phyloP scores from a whole-genome alignment of 2,113 vertebrate species.

The Athene noctua region DNA sequence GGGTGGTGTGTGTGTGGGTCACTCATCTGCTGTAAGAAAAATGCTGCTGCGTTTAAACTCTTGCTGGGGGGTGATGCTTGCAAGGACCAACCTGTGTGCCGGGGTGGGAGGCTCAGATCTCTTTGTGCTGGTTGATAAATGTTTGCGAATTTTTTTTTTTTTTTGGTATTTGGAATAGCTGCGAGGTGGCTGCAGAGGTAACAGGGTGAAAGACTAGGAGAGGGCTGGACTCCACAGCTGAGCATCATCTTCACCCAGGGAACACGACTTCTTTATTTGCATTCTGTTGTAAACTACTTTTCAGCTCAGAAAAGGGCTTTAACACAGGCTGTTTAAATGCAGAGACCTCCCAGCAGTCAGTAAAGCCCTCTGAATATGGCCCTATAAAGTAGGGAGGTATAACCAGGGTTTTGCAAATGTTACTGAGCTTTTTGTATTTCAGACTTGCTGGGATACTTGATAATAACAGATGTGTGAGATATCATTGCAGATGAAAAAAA shows the following conservation, averaged over 20 bases:
- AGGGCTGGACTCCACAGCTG: rapidly evolving
- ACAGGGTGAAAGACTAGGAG: not conserved
- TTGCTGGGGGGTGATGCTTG: rapidly evolving
- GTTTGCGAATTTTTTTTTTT: rapidly evolving
- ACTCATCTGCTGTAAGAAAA: rapidly evolving
- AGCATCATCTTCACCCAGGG: rapidly evolving
- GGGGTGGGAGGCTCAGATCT: rapidly evolving
- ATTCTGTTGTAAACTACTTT: not conserved
- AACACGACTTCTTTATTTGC: rapidly evolving
- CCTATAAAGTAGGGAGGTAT: not conserved
- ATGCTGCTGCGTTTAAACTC: rapidly evolving
- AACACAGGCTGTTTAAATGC: not conserved
- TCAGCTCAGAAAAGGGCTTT: not conserved
- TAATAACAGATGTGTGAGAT: not conserved
- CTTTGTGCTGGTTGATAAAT: rapidly evolving
- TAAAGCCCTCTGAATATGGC: not conserved
- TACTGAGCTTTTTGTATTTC: not conserved
- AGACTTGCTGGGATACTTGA: not conserved
- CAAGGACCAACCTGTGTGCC: rapidly evolving
- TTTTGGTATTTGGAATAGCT: rapidly evolving
- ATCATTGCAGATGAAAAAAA: not conserved
- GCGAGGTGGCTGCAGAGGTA: rapidly evolving
- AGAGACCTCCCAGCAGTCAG: not conserved
- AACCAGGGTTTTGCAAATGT: not conserved
- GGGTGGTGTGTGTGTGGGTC: too few relatives aligned